Conservation (phyloP, 1,140 invertebrate species). For the Ceratina australensis region DNA sequence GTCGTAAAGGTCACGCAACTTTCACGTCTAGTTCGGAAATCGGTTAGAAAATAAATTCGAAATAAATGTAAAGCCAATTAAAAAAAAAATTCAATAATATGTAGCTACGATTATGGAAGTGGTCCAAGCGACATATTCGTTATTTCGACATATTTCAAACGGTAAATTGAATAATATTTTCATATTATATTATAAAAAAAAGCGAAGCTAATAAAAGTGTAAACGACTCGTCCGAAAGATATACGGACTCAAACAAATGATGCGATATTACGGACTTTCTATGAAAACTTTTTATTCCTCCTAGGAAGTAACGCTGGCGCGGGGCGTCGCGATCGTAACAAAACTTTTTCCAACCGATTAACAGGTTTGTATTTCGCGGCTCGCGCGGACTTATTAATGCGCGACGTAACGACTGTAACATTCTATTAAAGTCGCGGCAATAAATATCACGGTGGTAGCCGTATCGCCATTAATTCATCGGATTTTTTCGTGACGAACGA, state of each 20-base stretch:
- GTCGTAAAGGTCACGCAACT: neutral
- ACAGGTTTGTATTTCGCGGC: conserved; percentile 5
- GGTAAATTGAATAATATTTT: too few relatives aligned
- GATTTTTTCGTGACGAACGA: neutral
- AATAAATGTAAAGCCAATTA: too few relatives aligned
- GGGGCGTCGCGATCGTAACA: neutral
- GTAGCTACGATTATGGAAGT: too few relatives aligned
- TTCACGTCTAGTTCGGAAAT: neutral
- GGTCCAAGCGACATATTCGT: too few relatives aligned
- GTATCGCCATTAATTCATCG: conserved; percentile 38
- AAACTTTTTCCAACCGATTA: conserved; percentile 6
- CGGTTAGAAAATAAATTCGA: neutral
- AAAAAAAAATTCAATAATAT: too few relatives aligned
- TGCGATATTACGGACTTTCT: too few relatives aligned
- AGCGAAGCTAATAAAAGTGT: too few relatives aligned
- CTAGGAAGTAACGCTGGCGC: neutral
- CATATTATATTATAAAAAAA: too few relatives aligned
- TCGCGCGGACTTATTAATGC: conserved; percentile 31
- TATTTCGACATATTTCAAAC: too few relatives aligned
- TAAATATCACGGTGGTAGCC: conserved; percentile 33
- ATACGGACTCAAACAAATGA: too few relatives aligned
- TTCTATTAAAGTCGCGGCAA: conserved; percentile 42
- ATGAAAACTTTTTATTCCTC: too few relatives aligned
- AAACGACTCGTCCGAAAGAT: too few relatives aligned
- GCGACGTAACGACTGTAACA: conserved; percentile 40